Conservation (phyloP, 1,140 invertebrate species). For the Drosophila pseudoobscura region DNA sequence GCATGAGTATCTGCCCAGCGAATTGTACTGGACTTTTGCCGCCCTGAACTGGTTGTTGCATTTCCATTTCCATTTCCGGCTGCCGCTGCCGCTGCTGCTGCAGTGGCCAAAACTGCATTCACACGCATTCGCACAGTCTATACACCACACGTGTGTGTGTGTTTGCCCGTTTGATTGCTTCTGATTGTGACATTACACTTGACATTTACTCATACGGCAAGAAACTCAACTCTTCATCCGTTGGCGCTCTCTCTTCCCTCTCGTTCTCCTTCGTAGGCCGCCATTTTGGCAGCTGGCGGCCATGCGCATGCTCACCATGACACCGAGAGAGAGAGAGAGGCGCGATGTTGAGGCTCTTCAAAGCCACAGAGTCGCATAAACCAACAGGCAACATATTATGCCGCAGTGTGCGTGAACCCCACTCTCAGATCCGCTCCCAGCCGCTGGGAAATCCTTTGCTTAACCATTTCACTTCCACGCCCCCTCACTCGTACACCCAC, state of each 20-base stretch:
- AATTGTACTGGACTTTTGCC: neutral
- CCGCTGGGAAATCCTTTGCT: neutral
- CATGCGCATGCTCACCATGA: conserved; percentile 77
- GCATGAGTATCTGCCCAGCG: neutral
- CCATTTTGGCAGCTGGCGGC: conserved; percentile 60
- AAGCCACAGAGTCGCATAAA: conserved; percentile 48
- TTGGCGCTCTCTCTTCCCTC: conserved; percentile 3
- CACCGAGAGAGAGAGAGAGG: conserved; percentile 39
- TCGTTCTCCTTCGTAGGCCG: conserved; percentile 44
- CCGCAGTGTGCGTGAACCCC: conserved; percentile 52
- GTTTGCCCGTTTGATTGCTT: conserved; percentile 78
- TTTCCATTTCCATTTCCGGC: conserved; percentile 78
- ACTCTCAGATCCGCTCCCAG: too few relatives aligned
- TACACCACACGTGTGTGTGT: conserved; percentile 41
- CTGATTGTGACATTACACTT: conserved; percentile 83
- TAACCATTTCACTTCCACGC: conserved; percentile 36
- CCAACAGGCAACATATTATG: conserved; percentile 53
- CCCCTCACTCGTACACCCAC: conserved; percentile 3
- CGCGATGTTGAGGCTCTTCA: conserved; percentile 26
- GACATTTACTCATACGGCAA: conserved; percentile 71
- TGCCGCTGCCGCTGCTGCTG: conserved; percentile 28
- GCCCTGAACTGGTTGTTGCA: conserved; percentile 24
- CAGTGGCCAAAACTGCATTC: conserved; percentile 59
- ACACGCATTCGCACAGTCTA: conserved; percentile 34
- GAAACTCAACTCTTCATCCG: conserved; percentile 35